These are phyloP conservation scores for Hydrozoanthus tunicans DNA, from an alignment of 64 coral and sea anemone species.

Conservation along the genomic window DNA sequence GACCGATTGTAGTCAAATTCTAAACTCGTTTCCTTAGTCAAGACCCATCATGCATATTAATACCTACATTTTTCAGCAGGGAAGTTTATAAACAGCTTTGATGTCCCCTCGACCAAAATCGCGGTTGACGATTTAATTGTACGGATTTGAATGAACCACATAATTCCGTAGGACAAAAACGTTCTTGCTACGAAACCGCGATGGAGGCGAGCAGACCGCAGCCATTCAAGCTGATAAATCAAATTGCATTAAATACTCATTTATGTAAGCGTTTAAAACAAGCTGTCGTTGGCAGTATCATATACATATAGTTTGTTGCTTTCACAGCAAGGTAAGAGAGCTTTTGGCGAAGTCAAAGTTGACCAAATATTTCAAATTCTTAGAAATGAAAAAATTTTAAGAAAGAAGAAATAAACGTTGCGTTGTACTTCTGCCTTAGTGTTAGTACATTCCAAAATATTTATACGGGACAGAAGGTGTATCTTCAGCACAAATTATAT, in stretches of 20 bases:
- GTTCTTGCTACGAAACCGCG: not conserved
- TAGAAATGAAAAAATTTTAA: not conserved
- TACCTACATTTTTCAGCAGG: conserved; percentile 10
- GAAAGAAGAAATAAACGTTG: not conserved
- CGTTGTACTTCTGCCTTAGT: not conserved
- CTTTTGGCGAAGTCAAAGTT: not conserved
- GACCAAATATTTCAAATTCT: not conserved
- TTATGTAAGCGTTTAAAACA: conserved; percentile 31
- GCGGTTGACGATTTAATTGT: not conserved
- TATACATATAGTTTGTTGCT: not conserved
- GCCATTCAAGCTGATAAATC: not conserved
- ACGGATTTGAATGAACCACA: not conserved
- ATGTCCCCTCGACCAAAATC: not conserved
- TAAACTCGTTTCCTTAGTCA: not conserved
- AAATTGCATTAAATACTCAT: conserved; percentile 29
- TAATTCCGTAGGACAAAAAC: too few relatives aligned
- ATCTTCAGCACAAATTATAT: conserved; percentile 14
- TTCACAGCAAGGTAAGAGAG: not conserved
- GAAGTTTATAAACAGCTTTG: conserved; percentile 13
- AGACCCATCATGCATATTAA: conserved; percentile 40
- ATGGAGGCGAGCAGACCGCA: conserved; percentile 1
- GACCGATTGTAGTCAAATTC: not conserved
- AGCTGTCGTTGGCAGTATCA: not conserved
- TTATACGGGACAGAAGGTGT: not conserved
- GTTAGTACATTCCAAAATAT: conserved; percentile 1